A percentile compares a stretch with the other conserved stretches of the same genome.
These are phyloP conservation scores for Drosophila picticornis DNA, from an alignment of 2,888 invertebrate species.

Conservation along the genomic window DNA sequence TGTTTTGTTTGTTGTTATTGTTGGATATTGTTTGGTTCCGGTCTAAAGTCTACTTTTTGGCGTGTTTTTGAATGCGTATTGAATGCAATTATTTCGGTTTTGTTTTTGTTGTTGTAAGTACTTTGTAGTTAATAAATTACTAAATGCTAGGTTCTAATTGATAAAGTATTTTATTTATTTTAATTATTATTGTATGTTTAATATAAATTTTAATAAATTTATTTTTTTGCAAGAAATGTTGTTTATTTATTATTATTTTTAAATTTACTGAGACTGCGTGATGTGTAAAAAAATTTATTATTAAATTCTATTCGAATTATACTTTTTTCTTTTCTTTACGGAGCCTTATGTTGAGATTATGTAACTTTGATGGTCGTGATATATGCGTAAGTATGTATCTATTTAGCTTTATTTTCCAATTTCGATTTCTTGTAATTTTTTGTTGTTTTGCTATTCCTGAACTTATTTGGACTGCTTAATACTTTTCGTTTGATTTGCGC, in stretches of 20 bases:
- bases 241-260: neutral
- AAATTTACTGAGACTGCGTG: conserved; percentile 23
- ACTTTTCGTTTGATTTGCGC: conserved; percentile 62
- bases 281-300: conserved; percentile 47
- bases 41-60: conserved; percentile 76
- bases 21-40: conserved; percentile 36
- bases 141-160: conserved; percentile 62
- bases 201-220: conserved; percentile 19
- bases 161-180: conserved; percentile 44
- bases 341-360: conserved; percentile 47
- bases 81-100: conserved; percentile 15
- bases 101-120: conserved; percentile 58
- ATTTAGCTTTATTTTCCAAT: conserved; percentile 26
- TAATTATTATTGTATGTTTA: conserved; percentile 28
- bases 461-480: conserved; percentile 62
- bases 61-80: conserved; percentile 55
- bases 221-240: conserved; percentile 30
- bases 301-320: conserved; percentile 38
- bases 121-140: conserved; percentile 74
- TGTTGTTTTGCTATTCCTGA: conserved; percentile 42
- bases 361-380: conserved; percentile 36
- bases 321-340: conserved; percentile 15
- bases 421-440: conserved; percentile 22
- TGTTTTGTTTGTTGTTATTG: conserved; percentile 4
- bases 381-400: conserved; percentile 28